Conservation (phyloP, 2,797 vertebrate species). For the Takifugu rubripes region DNA sequence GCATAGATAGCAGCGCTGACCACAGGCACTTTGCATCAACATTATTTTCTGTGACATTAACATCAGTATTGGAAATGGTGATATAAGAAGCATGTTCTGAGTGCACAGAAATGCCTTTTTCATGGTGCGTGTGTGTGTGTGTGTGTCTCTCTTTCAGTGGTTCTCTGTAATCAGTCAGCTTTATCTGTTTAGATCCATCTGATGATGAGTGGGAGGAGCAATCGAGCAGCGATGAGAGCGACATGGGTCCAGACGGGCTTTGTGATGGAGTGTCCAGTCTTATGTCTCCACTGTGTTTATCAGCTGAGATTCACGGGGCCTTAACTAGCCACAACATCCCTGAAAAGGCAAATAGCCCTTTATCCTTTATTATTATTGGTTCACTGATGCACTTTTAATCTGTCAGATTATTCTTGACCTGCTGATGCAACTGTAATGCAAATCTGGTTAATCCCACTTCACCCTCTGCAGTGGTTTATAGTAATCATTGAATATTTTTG, state of each 20-base stretch:
- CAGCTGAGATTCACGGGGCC: constrained; percentile 85
- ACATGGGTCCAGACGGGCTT: constrained; percentile 80
- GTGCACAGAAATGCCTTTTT: neutral
- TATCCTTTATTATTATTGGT: neutral
- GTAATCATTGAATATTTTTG: neutral
- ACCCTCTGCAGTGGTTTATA: neutral
- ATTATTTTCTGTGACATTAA: constrained; percentile 46
- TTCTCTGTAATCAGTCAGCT: too few relatives aligned
- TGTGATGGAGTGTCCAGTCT: constrained; percentile 74
- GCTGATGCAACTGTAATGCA: neutral
- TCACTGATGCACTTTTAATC: too few relatives aligned
- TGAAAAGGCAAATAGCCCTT: constrained; percentile 79
- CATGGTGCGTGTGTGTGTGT: neutral
- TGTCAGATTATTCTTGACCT: neutral
- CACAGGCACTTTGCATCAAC: constrained; percentile 36
- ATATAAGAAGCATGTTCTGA: constrained; percentile 1
- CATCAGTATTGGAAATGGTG: constrained; percentile 19
- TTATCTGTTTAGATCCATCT: constrained; percentile 77
- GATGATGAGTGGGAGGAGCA: constrained; percentile 95
- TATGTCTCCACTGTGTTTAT: constrained; percentile 91
- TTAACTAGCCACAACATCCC: constrained; percentile 87
- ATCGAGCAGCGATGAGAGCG: constrained; percentile 94
- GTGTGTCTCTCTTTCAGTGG: too few relatives aligned
- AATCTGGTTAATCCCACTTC: constrained; percentile 13
- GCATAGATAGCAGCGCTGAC: constrained; percentile 47